These are phyloP conservation scores for Pygathrix nemaeus DNA, from an alignment of 2,113 vertebrate genomes.

Conservation along the genomic window DNA sequence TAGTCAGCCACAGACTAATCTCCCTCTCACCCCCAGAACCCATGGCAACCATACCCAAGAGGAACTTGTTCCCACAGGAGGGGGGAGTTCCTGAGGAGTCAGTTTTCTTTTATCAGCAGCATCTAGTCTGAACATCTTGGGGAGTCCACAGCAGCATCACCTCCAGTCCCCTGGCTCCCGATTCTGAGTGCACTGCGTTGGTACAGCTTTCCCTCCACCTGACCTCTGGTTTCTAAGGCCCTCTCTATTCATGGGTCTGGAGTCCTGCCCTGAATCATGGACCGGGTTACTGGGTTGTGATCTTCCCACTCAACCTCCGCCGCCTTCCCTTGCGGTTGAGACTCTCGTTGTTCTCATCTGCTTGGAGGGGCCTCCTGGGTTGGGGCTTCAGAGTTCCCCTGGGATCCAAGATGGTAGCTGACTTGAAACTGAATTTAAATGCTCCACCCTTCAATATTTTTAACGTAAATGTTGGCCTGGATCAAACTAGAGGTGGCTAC, in stretches of 20 bases:
- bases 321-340: not conserved
- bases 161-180: not conserved
- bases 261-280: not conserved
- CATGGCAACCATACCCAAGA: not conserved
- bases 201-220: not conserved
- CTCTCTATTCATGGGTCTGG: not conserved
- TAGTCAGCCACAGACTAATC: not conserved
- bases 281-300: not conserved
- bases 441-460: not conserved
- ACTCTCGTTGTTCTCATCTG: no score
- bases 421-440: not conserved
- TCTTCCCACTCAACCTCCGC: no score
- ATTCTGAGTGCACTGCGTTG: not conserved
- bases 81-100: not conserved
- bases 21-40: not conserved
- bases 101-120: not conserved
- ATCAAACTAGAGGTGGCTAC: not conserved
- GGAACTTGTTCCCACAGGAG: not conserved
- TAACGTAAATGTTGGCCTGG: not conserved
- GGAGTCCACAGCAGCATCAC: accelerated
- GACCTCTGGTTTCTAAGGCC: no score
- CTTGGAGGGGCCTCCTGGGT: not conserved
- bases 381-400: not conserved
- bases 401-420: not conserved
- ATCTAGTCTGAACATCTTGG: not conserved